Percentiles rank a stretch among this genome's conserved stretches.
Conservation (phyloP, 1,140 invertebrate genomes). For the Cydia strobilella region DNA sequence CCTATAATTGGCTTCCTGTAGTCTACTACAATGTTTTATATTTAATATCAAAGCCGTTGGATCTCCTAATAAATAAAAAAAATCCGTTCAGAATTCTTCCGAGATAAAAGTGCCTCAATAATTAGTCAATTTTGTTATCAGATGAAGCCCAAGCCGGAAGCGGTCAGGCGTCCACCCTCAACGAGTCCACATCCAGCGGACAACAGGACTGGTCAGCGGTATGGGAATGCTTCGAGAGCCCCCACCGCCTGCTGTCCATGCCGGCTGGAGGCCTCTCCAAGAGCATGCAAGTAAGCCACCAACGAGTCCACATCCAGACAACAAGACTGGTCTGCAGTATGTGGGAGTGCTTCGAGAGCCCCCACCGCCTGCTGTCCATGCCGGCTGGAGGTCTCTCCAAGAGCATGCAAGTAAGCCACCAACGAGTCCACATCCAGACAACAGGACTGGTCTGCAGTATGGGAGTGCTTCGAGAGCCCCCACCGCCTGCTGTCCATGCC, state of each 20-base stretch:
- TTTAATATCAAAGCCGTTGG: no score
- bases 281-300: conserved; percentile 71
- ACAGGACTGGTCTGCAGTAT: conserved; percentile 91
- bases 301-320: conserved; percentile 81
- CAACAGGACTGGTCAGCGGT: conserved; percentile 91
- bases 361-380: conserved; percentile 83
- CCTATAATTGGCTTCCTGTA: no score
- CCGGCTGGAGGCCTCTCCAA: conserved; percentile 84
- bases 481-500: conserved; percentile 82
- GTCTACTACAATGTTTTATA: no score
- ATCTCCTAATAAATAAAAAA: no score
- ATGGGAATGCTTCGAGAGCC: conserved; percentile 91
- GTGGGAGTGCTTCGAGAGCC: conserved; percentile 91
- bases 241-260: conserved; percentile 83
- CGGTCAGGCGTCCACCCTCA: conserved; percentile 62
- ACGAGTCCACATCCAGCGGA: conserved; percentile 79
- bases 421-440: conserved; percentile 76
- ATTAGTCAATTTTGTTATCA: conserved; percentile 32
- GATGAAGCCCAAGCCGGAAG: conserved; percentile 57
- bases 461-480: conserved; percentile 90
- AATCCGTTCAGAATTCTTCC: no score
- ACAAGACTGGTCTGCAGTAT: conserved; percentile 90
- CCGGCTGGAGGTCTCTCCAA: conserved; percentile 84
- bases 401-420: conserved; percentile 81
- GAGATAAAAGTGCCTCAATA: no score